These are phyloP conservation scores for Microhierax caerulescens DNA, from an alignment of 2,797 vertebrate genomes.

Conservation along the genomic window DNA sequence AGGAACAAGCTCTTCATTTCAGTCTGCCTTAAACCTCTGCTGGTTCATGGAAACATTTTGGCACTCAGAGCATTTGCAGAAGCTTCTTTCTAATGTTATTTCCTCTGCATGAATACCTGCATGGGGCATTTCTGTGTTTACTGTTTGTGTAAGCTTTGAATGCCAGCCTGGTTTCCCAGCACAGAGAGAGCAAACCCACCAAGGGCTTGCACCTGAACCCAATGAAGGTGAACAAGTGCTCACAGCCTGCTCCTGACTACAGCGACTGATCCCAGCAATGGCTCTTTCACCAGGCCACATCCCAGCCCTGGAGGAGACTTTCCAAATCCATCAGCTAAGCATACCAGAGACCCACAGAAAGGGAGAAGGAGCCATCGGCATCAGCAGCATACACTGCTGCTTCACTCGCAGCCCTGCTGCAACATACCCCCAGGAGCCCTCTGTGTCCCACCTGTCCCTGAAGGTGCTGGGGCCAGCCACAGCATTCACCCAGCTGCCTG, in stretches of 20 bases:
- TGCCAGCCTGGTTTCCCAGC: background rate
- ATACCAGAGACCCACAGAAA: background rate
- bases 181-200: background rate
- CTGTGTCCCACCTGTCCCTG: no score
- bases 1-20: background rate
- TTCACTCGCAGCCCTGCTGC: background rate
- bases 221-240: rapidly evolving
- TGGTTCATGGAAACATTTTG: background rate
- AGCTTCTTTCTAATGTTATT: background rate
- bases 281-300: background rate
- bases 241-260: background rate
- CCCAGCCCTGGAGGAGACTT: background rate
- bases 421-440: rapidly evolving
- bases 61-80: background rate
- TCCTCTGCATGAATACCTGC: background rate
- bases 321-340: background rate
- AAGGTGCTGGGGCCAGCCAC: background rate
- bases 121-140: background rate
- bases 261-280: rapidly evolving
- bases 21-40: background rate
- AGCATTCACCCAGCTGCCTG: rapidly evolving
- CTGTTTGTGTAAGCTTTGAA: background rate
- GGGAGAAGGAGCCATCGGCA: background rate
- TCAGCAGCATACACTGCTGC: rapidly evolving
- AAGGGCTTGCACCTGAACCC: background rate